Percentiles rank a stretch among this genome's conserved stretches.
Conservation (phyloP, 2,113 vertebrate genomes). For the Smithornis capensis region DNA sequence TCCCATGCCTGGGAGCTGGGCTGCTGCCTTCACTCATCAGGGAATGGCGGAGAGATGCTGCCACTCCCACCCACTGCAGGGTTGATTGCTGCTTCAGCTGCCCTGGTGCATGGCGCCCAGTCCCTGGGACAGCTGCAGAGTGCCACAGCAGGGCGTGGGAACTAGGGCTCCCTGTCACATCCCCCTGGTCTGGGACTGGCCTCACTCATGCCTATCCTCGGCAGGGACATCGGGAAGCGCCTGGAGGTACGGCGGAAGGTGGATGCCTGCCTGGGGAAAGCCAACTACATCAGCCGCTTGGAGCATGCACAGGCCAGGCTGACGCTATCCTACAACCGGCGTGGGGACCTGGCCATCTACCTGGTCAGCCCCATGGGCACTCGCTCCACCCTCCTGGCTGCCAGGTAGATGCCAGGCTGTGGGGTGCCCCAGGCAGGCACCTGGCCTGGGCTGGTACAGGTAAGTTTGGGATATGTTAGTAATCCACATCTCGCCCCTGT, state of each 20-base stretch:
- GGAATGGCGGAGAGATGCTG: not conserved
- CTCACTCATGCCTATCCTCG: not conserved
- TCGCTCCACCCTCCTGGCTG: slow-evolving; percentile 90
- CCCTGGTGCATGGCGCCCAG: not conserved
- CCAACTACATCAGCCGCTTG: slow-evolving; percentile 83
- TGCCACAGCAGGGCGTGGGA: rapidly evolving
- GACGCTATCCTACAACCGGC: slow-evolving; percentile 92
- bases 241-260: slow-evolving; percentile 84
- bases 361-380: slow-evolving; percentile 93
- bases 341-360: slow-evolving; percentile 92
- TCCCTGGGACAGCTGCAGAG: not conserved
- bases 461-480: rapidly evolving
- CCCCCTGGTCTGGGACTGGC: not conserved
- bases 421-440: rapidly evolving
- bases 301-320: slow-evolving; percentile 92
- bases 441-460: not conserved
- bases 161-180: rapidly evolving
- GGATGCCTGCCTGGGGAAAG: slow-evolving; percentile 82
- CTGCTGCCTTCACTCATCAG: rapidly evolving
- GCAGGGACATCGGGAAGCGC: slow-evolving; percentile 90
- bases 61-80: rapidly evolving
- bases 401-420: slow-evolving; percentile 75
- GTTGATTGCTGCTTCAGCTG: rapidly evolving
- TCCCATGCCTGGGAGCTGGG: rapidly evolving
- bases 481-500: too few relatives aligned